phyloP scores from a whole-genome alignment of 2,797 vertebrate species.

The Tympanoctomys barrerae region DNA sequence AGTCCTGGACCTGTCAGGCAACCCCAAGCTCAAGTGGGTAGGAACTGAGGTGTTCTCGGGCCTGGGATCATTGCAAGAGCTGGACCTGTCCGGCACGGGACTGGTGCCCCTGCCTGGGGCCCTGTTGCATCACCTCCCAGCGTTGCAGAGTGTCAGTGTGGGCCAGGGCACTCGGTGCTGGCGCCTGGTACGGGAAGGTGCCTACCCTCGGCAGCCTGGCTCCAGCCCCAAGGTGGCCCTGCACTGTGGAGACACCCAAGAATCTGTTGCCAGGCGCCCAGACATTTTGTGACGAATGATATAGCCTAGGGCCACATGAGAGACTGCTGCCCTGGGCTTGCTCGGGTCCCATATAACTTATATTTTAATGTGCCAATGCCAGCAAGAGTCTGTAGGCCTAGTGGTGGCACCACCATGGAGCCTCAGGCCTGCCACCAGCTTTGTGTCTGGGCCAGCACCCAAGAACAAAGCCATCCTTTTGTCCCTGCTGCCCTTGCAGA shows the following conservation, averaged over 20 bases:
- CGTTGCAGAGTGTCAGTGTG: conserved; percentile 93
- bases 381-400: not conserved
- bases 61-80: conserved; percentile 94
- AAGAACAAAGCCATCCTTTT: not conserved
- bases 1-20: conserved; percentile 95
- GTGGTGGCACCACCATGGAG: not conserved
- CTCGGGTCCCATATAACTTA: conserved; percentile 85
- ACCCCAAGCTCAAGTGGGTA: conserved; percentile 90
- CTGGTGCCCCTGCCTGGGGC: conserved; percentile 90
- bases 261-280: conserved; percentile 75
- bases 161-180: conserved; percentile 91
- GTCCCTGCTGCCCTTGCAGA: not conserved
- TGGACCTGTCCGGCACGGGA: conserved; percentile 93
- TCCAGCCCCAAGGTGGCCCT: conserved; percentile 91
- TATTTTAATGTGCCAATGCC: conserved; percentile 85
- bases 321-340: conserved; percentile 51
- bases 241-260: conserved; percentile 89
- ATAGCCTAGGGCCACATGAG: conserved; percentile 27
- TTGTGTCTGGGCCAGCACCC: not conserved
- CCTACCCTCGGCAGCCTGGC: conserved; percentile 94
- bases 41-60: conserved; percentile 91
- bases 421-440: not conserved
- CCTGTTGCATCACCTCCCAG: conserved; percentile 92
- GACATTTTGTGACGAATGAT: conserved; percentile 82
- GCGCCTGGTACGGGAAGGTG: conserved; percentile 93